A percentile compares a stretch with the other conserved stretches of the same genome.
These are phyloP conservation scores for Enchytraeus crypticus DNA, from an alignment of 2,888 invertebrate genomes.

Conservation along the genomic window DNA sequence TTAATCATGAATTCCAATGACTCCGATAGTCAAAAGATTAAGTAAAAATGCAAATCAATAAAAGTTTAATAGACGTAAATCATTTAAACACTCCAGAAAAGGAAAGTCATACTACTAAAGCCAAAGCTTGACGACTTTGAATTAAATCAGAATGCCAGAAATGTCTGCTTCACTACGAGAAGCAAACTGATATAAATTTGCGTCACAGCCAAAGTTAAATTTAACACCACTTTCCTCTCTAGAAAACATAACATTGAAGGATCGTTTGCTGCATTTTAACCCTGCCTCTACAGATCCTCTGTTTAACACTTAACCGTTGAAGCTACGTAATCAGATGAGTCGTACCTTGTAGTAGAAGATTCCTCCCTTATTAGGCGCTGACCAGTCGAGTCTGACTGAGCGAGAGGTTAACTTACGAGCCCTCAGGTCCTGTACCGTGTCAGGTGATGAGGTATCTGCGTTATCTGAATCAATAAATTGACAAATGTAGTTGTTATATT, in stretches of 20 bases:
- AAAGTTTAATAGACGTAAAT: too few species aligned
- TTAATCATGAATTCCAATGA: too few species aligned
- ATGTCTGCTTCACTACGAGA: neutral
- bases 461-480: too few species aligned
- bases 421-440: constrained; percentile 24
- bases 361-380: constrained; percentile 34
- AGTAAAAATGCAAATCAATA: too few species aligned
- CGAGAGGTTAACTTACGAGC: constrained; percentile 18
- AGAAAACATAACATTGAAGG: neutral
- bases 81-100: too few species aligned
- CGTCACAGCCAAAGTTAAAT: neutral
- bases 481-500: too few species aligned
- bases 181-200: neutral
- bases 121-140: too few species aligned
- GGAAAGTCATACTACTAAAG: too few species aligned
- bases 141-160: too few species aligned
- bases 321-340: neutral
- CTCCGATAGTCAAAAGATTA: too few species aligned
- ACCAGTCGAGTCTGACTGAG: constrained; percentile 40
- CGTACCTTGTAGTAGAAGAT: constrained; percentile 37
- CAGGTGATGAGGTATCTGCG: too few species aligned
- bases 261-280: neutral
- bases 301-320: neutral
- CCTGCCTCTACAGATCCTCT: neutral
- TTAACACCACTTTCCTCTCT: neutral